These are phyloP conservation scores for Homarus americanus DNA, from an alignment of 1,140 invertebrate genomes.

Conservation along the genomic window DNA sequence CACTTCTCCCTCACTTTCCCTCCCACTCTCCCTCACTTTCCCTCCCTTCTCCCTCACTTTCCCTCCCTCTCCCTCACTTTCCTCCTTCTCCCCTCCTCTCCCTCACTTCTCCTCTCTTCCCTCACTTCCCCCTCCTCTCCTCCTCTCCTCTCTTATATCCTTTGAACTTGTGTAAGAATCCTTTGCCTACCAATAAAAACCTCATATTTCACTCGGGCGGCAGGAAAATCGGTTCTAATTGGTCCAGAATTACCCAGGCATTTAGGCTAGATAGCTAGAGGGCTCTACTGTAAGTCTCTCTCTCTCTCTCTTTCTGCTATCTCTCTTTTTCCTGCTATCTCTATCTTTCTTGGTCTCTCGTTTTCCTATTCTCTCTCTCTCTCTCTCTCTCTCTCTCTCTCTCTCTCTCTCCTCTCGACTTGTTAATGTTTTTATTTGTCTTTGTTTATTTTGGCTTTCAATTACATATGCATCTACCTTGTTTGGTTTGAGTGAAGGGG, in stretches of 20 bases:
- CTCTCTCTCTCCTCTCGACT: background rate
- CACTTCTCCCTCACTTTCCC: background rate
- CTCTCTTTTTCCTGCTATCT: too few species aligned
- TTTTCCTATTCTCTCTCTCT: background rate
- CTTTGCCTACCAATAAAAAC: background rate
- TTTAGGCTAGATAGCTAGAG: background rate
- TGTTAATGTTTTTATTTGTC: background rate
- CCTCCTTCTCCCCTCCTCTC: background rate
- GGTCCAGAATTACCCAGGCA: background rate
- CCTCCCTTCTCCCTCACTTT: background rate
- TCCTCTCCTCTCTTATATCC: background rate
- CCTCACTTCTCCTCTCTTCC: background rate
- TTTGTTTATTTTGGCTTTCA: too few species aligned
- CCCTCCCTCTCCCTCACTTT: background rate
- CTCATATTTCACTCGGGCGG: background rate
- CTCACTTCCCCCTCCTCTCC: too few species aligned
- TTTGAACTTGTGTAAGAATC: background rate
- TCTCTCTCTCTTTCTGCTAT: background rate
- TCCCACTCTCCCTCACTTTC: background rate
- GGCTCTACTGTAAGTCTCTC: background rate
- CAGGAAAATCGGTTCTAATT: background rate
- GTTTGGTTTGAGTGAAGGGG: too few species aligned
- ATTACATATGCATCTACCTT: too few species aligned
- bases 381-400: slow-evolving; percentile 32
- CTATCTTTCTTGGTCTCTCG: background rate